These are phyloP conservation scores for Trinorchestia longiramus DNA, from an alignment of 1,140 invertebrate species.

Conservation along the genomic window DNA sequence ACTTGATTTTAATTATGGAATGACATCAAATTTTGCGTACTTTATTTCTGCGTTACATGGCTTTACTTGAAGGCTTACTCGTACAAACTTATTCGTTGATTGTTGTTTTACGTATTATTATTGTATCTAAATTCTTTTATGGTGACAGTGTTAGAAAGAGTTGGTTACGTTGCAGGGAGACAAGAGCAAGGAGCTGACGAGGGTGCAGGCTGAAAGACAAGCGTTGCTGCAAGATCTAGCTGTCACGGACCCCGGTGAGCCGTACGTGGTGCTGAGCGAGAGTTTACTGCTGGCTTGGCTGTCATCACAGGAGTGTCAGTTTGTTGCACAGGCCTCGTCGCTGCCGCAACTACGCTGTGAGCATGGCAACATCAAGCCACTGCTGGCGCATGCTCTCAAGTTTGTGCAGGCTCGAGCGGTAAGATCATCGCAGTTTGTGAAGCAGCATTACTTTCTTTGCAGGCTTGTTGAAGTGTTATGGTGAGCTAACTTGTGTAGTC, in stretches of 20 bases:
- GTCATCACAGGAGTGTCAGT: constrained; percentile 58
- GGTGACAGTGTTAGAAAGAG: neutral
- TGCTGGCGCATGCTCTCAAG: constrained; percentile 59
- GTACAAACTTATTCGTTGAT: no score
- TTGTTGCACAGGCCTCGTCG: constrained; percentile 59
- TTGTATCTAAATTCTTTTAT: no score
- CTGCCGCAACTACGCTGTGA: constrained; percentile 62
- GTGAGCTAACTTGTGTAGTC: no score
- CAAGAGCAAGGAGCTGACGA: constrained; percentile 59
- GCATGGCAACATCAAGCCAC: constrained; percentile 61
- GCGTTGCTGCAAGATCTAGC: constrained; percentile 50
- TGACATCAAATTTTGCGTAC: no score
- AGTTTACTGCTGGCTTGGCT: constrained; percentile 63
- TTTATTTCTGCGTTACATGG: no score
- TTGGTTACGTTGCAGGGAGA: constrained; percentile 54
- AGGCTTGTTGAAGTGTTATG: neutral
- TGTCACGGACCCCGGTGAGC: constrained; percentile 58
- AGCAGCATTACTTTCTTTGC: neutral
- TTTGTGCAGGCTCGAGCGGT: constrained; percentile 60
- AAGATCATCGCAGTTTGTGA: neutral
- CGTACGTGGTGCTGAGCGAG: constrained; percentile 58
- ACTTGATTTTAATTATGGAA: no score
- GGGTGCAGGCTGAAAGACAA: constrained; percentile 60
- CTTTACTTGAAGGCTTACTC: no score
- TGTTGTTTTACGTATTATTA: no score